Base-by-base conservation (phyloP, 2,797 vertebrate species). In the Pipistrellus pygmaeus region DNA sequence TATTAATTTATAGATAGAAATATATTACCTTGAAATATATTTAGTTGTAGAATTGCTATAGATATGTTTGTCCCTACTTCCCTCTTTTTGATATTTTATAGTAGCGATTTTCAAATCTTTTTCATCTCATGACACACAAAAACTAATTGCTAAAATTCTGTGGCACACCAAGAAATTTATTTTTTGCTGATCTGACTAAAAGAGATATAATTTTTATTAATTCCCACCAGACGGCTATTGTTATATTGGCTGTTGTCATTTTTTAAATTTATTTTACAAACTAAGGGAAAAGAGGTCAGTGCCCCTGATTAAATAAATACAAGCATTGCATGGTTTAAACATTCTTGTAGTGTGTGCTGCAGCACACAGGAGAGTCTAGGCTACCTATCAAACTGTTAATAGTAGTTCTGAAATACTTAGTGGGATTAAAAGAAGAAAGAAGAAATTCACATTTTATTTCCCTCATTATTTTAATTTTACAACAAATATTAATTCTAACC, bases 1-100 rank as follows among this genome's bases (percentile, higher is more conserved):
- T 85, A 44, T 51, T 94, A 92, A 88, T 18, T 93, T 15, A 60
- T 64, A 46, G 60, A 35, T 60, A 88, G 60, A 72, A 73, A 71
- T 60, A 21, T 64, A 41, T 27, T 87, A 35, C 44, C 77, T 94
- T 75, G 6, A 20, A 84, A 86, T 72, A 73, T 20, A 21, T 81
- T 80, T 90, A 77, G 13, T 69, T 60, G 3, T 82, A 73, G 30
- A 90, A 51, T n/a, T 66, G 25, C 38, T 78, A 2, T 46, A 72
- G 25, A n/a, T 57, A 4, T 13, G 30, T 66, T 80, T 86, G 13
- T 46, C 2, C 6, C 12, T 46, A n/a, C 6, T 18, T n/a, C 53
- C 41, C 18, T 51, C 64, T 84, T 87, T 66, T 44, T 84, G 15
- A 46, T 94, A 55, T 38, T 82, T 86, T 85, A 68, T 75, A 21